Percentiles rank a stretch among this genome's conserved stretches.
phyloP scores from a whole-genome alignment of 2,888 invertebrate species.

The Watsonalla binaria region DNA sequence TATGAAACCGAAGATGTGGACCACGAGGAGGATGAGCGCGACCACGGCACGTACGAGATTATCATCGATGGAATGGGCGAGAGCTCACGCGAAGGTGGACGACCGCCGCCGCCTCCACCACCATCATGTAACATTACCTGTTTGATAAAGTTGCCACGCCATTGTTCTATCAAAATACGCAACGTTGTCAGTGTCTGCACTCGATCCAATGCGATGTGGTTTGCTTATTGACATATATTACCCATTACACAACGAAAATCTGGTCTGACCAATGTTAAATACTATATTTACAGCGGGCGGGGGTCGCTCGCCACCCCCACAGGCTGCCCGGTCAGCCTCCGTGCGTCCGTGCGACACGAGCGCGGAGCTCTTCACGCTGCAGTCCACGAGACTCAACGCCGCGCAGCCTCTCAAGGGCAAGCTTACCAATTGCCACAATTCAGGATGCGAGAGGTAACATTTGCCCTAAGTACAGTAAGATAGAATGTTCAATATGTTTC shows the following conservation, averaged over 20 bases:
- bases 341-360: conserved; percentile 91
- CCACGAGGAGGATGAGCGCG: conserved; percentile 58
- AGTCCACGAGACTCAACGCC: conserved; percentile 88
- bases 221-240: too few species aligned
- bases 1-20: conserved; percentile 63
- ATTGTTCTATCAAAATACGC: too few species aligned
- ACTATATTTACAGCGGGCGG: conserved; percentile 11
- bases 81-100: conserved; percentile 53
- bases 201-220: too few species aligned
- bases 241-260: too few species aligned
- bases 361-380: conserved; percentile 91
- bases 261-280: too few species aligned
- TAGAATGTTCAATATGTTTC: too few species aligned
- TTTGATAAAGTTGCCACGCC: too few species aligned
- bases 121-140: background rate
- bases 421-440: conserved; percentile 91
- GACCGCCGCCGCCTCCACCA: conserved; percentile 34
- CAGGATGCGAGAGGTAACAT: conserved; percentile 89
- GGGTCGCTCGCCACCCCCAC: conserved; percentile 68
- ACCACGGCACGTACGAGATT: conserved; percentile 70
- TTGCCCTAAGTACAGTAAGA: background rate
- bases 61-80: conserved; percentile 57
- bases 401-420: conserved; percentile 93
- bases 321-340: conserved; percentile 75
- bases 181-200: too few species aligned